Evolutionary conservation across 2,888 invertebrate species (phyloP), one percentile per base, ranked within the genome.

Genomic region (Spodoptera littoralis): DNA sequence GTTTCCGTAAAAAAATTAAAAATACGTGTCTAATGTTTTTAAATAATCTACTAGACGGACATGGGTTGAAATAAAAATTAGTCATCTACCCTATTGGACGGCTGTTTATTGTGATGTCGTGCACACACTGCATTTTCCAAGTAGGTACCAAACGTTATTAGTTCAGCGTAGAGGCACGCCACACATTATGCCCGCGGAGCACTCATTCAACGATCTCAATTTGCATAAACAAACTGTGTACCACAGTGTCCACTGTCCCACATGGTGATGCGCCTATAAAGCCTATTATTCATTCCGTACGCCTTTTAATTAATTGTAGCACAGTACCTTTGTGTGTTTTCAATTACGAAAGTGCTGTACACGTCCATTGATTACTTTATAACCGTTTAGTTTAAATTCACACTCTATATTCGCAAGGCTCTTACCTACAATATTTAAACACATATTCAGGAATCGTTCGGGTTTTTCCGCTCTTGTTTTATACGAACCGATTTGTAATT

Each of bases 151-250:
- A 55, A 36, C 60, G 63, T 53, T 49, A 63, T 53, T 68, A 47
- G 57, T 60, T 55, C 60, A 62, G 45, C 42, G 45, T 48, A 43
- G 36, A 30, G 12, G 24, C 12, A 57, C 13, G 50, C 49, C 46
- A 42, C 52, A 51, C 49, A 77, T 73, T 68, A 60, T 57, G 50
- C 59, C 46, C 27, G 46, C 42, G 51, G 48, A 52, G 50, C 42
- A 60, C 62, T 65, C 62, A 77, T 60, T 63, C 49, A 48, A 27
- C 53, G 44, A 42, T 62, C 64, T 58, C 56, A 53, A 75, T 77
- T 74, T 69, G 68, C 72, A 71, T 77, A 72, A 60, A 72, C 66
- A 75, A 75, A 69, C 61, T 55, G 44, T 46, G 18, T 18, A 18
- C 18, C 18, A 18, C 18, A 18, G 1, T 18, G 47, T 27, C 36